Base-by-base conservation (phyloP, 2,113 vertebrate species). In the Haemorhous mexicanus region DNA sequence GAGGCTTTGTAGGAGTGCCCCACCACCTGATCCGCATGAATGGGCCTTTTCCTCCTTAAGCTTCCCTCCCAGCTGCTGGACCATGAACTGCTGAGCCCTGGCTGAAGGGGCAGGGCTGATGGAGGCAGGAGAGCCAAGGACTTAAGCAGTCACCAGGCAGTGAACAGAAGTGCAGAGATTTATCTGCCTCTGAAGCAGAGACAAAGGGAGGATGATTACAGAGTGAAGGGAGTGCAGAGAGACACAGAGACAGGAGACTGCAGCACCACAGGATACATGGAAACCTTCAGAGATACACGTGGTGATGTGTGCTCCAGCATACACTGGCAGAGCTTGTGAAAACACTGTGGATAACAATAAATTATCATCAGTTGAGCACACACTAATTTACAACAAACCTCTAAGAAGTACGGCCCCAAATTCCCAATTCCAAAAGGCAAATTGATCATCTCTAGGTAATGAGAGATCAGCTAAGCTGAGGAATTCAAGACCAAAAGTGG, bases 1-100 rank as follows among this genome's bases (percentile, higher is more conserved):
- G 2, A 61, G 53, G 47, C 80, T 89, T 89, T 82, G 69, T 56
- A 64, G 67, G 46, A 87, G 33, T 72, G 77, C 59, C 91, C 58
- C 73, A 91, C 58, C 91, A 94, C 84, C 93, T 93, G 81, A 94
- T 95, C 49, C 10, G 5, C 15, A 7, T 93, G 91, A 95, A 95
- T 95, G 30, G 80, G 70, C 41, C 73, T 76, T 95, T 84, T 89
- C 74, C 94, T 62, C 18, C 27, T 69, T 55, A 82, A 85, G 78
- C 35, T 93, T 49, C 32, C 6, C 44, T 84, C 75, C 91, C 79
- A 77, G 83, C 88, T 92, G 62, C 33, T 80, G 88, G 79, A 92
- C 67, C 92, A 84, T 92, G 92, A 94, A 83, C 82, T n/a, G 49
- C 78, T 58, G 66, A 90, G 78, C 58, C 75, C 37, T 14, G 53